A percentile compares a stretch with the other conserved stretches of the same genome.
Conservation (phyloP, 2,797 vertebrate genomes). For the Oreonectes daqikongensis region DNA sequence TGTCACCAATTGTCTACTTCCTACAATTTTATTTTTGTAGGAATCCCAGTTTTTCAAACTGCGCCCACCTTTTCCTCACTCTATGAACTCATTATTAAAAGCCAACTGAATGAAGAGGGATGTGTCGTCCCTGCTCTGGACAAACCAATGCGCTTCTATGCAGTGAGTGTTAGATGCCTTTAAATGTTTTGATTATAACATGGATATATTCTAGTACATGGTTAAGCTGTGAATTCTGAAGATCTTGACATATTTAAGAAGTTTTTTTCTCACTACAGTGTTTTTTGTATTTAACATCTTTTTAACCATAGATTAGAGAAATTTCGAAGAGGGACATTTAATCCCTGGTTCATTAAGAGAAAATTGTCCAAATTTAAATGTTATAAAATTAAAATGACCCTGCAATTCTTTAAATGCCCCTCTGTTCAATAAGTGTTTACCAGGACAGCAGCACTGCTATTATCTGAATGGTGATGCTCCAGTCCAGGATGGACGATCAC, state of each 20-base stretch:
- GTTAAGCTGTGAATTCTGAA: neutral
- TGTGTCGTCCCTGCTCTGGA: constrained; percentile 57
- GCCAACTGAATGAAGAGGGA: constrained; percentile 86
- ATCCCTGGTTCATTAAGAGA: too few relatives aligned
- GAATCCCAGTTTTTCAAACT: constrained; percentile 89
- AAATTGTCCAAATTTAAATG: too few relatives aligned
- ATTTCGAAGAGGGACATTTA: too few relatives aligned
- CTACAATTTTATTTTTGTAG: constrained; percentile 72
- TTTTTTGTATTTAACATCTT: too few relatives aligned
- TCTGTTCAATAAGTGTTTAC: constrained; percentile 81
- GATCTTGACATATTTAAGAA: too few relatives aligned
- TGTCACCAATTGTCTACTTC: neutral
- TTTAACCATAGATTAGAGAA: too few relatives aligned
- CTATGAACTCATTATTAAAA: constrained; percentile 92
- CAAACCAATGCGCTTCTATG: constrained; percentile 93
- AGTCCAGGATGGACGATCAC: constrained; percentile 89
- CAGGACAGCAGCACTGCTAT: constrained; percentile 97
- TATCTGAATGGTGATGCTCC: constrained; percentile 96
- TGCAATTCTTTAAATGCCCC: neutral
- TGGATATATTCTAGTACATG: constrained; percentile 4
- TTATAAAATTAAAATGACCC: too few relatives aligned
- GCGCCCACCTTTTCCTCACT: constrained; percentile 82
- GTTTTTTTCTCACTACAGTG: neutral
- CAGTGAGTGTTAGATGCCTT: constrained; percentile 76
- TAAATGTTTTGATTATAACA: neutral